phyloP scores from a whole-genome alignment of 2,113 vertebrate genomes.

The Lophius piscatorius region DNA sequence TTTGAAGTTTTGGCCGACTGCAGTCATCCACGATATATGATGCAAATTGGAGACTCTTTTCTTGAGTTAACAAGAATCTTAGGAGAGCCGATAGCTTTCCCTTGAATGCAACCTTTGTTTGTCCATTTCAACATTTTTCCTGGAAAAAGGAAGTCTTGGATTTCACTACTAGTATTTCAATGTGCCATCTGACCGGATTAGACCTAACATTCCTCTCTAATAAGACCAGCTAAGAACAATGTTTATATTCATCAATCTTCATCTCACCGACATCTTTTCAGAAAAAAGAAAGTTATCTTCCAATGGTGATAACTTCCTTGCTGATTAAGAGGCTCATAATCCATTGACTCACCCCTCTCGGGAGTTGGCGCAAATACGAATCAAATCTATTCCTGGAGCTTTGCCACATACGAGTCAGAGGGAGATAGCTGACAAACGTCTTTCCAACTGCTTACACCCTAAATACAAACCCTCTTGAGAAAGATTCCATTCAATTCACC shows the following conservation, averaged over 20 bases:
- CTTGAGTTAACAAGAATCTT: conserved; percentile 17
- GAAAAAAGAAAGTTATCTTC: conserved; percentile 13
- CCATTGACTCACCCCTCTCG: conserved; percentile 31
- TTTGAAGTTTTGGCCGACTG: conserved; percentile 4
- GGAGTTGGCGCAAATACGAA: conserved; percentile 26
- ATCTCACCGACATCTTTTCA: conserved; percentile 14
- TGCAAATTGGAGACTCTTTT: conserved; percentile 19
- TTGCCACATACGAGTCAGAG: conserved; percentile 2
- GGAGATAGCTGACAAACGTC: conserved; percentile 12
- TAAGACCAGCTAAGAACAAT: conserved; percentile 66
- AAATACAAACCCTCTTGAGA: conserved; percentile 2
- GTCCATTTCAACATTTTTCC: conserved; percentile 50
- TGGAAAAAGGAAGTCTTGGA: conserved; percentile 43
- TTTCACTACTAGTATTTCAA: conserved; percentile 53
- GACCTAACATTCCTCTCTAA: conserved; percentile 53
- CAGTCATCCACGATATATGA: conserved; percentile 18
- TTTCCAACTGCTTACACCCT: conserved; percentile 2
- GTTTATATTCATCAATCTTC: conserved; percentile 67
- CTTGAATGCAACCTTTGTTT: conserved; percentile 65
- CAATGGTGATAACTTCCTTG: conserved; percentile 38
- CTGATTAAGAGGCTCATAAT: conserved; percentile 44
- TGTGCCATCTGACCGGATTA: conserved; percentile 34
- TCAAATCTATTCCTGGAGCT: conserved; percentile 28
- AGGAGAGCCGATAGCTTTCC: conserved; percentile 25
- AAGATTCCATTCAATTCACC: conserved; percentile 4